phyloP scores from a whole-genome alignment of 2,113 vertebrate species.

The Zosterops borbonicus region DNA sequence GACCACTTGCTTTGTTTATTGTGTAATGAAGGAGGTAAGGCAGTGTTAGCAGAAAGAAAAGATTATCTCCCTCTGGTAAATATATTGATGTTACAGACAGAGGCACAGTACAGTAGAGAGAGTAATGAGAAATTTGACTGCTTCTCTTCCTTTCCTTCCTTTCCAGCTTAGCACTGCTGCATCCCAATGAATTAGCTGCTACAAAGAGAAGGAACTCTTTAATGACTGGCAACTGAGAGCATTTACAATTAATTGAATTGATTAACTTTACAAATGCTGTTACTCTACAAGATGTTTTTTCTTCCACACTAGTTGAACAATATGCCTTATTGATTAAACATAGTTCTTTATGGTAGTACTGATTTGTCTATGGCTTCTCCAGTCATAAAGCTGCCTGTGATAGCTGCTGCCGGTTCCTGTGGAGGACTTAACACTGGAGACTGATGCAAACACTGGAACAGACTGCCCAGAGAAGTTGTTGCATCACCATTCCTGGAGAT shows the following conservation, averaged over 20 bases:
- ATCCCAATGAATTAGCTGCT: conserved; percentile 66
- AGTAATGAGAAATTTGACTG: conserved; percentile 67
- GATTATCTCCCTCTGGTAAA: conserved; percentile 65
- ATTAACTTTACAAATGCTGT: conserved; percentile 80
- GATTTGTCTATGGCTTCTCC: conserved; percentile 58
- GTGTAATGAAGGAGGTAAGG: conserved; percentile 53
- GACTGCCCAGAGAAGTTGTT: neutral
- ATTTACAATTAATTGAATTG: conserved; percentile 80
- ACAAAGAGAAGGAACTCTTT: conserved; percentile 67
- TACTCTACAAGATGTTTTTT: conserved; percentile 70
- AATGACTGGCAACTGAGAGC: conserved; percentile 70
- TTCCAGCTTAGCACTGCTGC: neutral
- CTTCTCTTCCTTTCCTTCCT: neutral
- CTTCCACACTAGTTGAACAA: conserved; percentile 60
- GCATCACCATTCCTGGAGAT: neutral
- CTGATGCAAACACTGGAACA: neutral
- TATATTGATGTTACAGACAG: conserved; percentile 70
- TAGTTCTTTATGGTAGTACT: conserved; percentile 5
- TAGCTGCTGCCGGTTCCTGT: neutral
- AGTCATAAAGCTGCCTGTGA: conserved; percentile 16
- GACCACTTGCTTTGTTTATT: conserved; percentile 71
- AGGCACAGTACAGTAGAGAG: conserved; percentile 31
- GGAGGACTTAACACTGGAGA: neutral
- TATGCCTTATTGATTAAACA: conserved; percentile 73
- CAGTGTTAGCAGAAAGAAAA: conserved; percentile 54